Evolutionary conservation across 2,797 vertebrate species (phyloP).

Genomic region (Gambelia wislizenii): DNA sequence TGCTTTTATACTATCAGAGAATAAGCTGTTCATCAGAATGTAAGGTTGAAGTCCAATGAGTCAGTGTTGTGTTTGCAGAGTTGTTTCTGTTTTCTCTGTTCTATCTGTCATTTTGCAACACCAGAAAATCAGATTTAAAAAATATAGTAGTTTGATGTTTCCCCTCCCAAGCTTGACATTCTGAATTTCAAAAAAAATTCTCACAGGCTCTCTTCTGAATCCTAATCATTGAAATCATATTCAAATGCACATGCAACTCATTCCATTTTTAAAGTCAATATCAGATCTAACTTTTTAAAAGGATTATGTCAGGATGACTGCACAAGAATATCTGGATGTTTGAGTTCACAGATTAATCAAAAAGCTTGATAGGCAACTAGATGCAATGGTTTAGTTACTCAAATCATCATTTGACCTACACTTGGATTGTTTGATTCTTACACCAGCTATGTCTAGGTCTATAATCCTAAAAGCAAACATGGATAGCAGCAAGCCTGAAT

Average conservation of each 20-base stretch:
- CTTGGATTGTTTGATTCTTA: conserved; percentile 69
- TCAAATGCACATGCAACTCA: conserved; percentile 18
- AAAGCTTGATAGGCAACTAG: conserved; percentile 55
- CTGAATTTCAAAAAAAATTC: conserved; percentile 41
- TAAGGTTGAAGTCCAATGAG: background rate
- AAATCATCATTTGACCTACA: conserved; percentile 65
- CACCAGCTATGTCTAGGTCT: conserved; percentile 58
- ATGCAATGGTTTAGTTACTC: conserved; percentile 61
- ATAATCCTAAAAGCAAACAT: conserved; percentile 75
- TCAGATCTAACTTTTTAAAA: conserved; percentile 50
- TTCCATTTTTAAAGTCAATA: conserved; percentile 51
- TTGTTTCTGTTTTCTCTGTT: background rate
- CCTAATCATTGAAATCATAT: conserved; percentile 49
- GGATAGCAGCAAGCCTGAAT: conserved; percentile 56
- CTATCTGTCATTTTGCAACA: conserved; percentile 21
- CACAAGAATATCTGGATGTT: conserved; percentile 48
- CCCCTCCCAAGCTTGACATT: conserved; percentile 16
- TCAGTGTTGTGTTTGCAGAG: background rate
- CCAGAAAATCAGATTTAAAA: conserved; percentile 32
- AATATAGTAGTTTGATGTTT: conserved; percentile 44
- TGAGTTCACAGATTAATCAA: conserved; percentile 61
- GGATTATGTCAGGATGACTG: conserved; percentile 62
- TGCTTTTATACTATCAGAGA: background rate
- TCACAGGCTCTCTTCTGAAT: conserved; percentile 48
- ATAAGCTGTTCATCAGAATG: background rate